Evolutionary conservation across 2,113 vertebrate species (phyloP), one percentile per base, ranked within the genome.

Genomic region (Ammodytes dubius): DNA sequence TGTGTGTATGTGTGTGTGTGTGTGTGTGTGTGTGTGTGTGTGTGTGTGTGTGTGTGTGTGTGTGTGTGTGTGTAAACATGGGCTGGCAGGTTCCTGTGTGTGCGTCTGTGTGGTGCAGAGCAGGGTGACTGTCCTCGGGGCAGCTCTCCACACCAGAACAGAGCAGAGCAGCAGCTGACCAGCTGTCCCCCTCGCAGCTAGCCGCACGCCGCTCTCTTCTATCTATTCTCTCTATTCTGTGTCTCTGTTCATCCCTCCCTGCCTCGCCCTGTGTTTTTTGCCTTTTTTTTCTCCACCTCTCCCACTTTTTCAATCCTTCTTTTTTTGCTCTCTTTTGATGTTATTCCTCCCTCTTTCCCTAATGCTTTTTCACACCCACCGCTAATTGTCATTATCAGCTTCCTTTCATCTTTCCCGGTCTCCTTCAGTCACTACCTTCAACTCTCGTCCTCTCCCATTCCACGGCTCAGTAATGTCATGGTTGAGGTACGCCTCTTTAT

Each of bases 151-250:
- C 89, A 92, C 90, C 89, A 92, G 85, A 88, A 76, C 70, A 77
- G 80, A 84, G 74, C 82, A 59, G 71, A 84, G 86, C 81, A 82
- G 86, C 79, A 84, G 86, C 89, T 90, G 90, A 90, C 90, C 90
- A 92, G 92, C 89, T 93, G 90, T 89, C 90, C 84, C 78, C 78
- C 89, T 89, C 12, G 43, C 88, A 91, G 91, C 88, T 14, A 93
- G 67, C 86, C 84, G 88, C 85, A 88, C 87, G 89, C 82, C 52
- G 60, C 27, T 83, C 81, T 88, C 83, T 56, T 88, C 84, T 71
- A 56, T 86, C 83, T 69, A 7, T 63, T 86, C 70, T 70, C 67
- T 79, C 74, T 56, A 57, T 85, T 27, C 58, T 72, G 46, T 59
- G 39, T 39, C 40, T 87, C 47, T 10, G 6, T 64, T 75, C 66